A percentile compares a stretch with the other conserved stretches of the same genome.
Conservation (phyloP, 2,888 invertebrate species). For the Perizoma affinitatum region DNA sequence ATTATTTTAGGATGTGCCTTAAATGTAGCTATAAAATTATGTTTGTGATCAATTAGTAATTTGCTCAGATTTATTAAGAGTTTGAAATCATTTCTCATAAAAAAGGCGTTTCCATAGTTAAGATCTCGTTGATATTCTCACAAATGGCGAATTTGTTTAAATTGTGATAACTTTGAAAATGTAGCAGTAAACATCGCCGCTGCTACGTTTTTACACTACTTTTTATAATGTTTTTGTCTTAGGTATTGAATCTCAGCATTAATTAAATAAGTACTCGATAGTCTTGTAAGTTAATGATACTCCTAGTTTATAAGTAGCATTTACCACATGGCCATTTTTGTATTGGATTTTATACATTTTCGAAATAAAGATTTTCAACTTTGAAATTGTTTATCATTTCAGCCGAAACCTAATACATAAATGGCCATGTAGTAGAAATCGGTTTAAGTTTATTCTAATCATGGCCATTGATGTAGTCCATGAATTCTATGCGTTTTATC, state of each 20-base stretch:
- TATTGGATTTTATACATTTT: conserved; percentile 62
- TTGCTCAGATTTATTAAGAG: conserved; percentile 1
- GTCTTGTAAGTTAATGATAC: conserved; percentile 37
- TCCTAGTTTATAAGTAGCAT: conserved; percentile 47
- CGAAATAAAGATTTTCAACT: conserved; percentile 62
- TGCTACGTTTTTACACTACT: background rate
- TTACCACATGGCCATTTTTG: conserved; percentile 80
- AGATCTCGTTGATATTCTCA: no score
- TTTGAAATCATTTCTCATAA: background rate
- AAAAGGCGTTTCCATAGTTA: no score
- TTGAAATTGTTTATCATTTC: conserved; percentile 67
- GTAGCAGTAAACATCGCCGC: no score
- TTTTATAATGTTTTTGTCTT: background rate
- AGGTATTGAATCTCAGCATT: conserved; percentile 4
- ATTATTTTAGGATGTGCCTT: conserved; percentile 41
- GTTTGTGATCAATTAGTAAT: background rate
- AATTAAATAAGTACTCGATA: conserved; percentile 38
- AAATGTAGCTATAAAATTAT: background rate
- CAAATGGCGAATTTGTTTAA: no score
- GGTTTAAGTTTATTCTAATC: conserved; percentile 47
- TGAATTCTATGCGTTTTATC: no score
- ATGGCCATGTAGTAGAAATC: conserved; percentile 73
- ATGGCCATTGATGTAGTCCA: conserved; percentile 75
- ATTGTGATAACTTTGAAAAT: no score
- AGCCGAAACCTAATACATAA: conserved; percentile 64